Evolutionary conservation across 2,113 vertebrate species (phyloP).

Genomic region (Atlantisia rogersi): DNA sequence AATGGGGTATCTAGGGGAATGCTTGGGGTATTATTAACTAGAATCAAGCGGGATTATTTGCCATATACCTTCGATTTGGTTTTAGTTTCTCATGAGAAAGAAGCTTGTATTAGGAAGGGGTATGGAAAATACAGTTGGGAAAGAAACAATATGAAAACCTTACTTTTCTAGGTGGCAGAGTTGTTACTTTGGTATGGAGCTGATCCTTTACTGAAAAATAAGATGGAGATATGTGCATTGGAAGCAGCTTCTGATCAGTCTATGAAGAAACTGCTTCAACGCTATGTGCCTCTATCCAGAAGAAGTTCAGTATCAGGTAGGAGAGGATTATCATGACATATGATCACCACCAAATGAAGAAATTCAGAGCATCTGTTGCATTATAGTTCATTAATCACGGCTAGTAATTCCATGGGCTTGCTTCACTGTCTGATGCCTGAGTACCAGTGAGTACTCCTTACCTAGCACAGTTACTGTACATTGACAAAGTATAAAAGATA

Average conservation of each 20-base stretch:
- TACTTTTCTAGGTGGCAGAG: constrained; percentile 67
- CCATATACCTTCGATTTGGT: not conserved
- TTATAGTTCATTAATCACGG: not conserved
- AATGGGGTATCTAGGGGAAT: not conserved
- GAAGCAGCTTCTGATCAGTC: constrained; percentile 54
- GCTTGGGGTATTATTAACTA: not conserved
- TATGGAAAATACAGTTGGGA: not conserved
- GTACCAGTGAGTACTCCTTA: not conserved
- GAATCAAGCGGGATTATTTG: not conserved
- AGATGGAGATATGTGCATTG: constrained; percentile 65
- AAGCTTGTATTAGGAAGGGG: not conserved
- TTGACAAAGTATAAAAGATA: not conserved
- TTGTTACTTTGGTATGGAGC: constrained; percentile 76
- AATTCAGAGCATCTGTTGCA: not conserved
- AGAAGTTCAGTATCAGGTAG: constrained; percentile 54
- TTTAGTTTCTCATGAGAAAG: not conserved
- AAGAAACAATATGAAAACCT: not conserved
- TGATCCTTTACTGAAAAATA: constrained; percentile 68
- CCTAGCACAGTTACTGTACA: not conserved
- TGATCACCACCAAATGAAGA: not conserved
- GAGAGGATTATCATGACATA: not conserved
- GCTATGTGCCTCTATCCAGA: not conserved
- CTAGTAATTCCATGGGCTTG: not conserved
- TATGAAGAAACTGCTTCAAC: constrained; percentile 69
- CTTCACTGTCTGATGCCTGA: not conserved